These are phyloP conservation scores for Solea senegalensis DNA, from an alignment of 2,113 vertebrate genomes.

Conservation along the genomic window DNA sequence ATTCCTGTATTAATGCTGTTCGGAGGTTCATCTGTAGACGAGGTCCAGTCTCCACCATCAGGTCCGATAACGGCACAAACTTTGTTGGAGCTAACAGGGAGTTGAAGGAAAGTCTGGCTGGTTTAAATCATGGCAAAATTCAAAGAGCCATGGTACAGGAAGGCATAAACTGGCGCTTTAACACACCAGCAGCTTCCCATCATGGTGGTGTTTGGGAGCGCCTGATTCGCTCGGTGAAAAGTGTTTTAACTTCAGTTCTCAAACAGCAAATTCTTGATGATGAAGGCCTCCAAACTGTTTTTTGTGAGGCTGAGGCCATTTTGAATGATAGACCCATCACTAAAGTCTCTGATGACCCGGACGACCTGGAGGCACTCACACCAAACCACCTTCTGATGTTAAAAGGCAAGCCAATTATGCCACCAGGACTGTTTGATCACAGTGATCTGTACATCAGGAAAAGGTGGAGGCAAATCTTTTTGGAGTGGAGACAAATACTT, in stretches of 20 bases:
- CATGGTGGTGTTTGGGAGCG: background rate
- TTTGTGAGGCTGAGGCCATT: too few relatives aligned
- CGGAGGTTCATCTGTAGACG: background rate
- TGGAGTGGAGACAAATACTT: too few relatives aligned
- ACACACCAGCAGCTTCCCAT: background rate
- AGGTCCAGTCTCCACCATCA: background rate
- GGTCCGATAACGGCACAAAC: background rate
- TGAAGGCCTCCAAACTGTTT: background rate
- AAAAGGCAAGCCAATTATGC: too few relatives aligned
- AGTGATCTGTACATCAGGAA: too few relatives aligned
- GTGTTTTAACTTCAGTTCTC: background rate
- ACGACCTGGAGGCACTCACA: too few relatives aligned
- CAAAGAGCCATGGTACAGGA: background rate
- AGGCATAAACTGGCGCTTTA: background rate
- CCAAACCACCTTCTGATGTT: too few relatives aligned
- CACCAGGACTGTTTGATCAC: too few relatives aligned
- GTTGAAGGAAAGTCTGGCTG: background rate
- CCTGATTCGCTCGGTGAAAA: background rate
- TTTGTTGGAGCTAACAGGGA: background rate
- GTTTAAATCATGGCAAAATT: background rate
- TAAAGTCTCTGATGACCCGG: too few relatives aligned
- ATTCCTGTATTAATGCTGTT: background rate
- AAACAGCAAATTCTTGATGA: background rate
- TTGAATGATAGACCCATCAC: too few relatives aligned
- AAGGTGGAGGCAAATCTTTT: too few relatives aligned